Evolutionary conservation across 2,888 invertebrate species (phyloP).

Genomic region (Melanophora roralis): DNA sequence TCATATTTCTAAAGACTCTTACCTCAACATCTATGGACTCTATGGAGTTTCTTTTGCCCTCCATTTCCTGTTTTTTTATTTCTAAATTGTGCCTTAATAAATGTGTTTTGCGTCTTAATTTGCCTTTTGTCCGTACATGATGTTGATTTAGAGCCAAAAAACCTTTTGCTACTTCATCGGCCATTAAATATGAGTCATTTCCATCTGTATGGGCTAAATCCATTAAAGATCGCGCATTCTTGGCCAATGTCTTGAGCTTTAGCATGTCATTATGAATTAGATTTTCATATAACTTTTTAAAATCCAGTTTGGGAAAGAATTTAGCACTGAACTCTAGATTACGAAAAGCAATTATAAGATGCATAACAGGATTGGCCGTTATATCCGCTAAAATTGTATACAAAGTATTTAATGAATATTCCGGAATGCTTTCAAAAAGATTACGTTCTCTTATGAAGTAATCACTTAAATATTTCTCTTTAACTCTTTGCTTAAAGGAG

Average conservation of each 20-base stretch:
- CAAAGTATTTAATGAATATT: conserved; percentile 81
- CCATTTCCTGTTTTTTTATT: conserved; percentile 66
- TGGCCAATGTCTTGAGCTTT: conserved; percentile 70
- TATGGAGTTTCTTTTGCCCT: conserved; percentile 70
- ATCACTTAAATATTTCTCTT: conserved; percentile 81
- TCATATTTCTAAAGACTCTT: conserved; percentile 64
- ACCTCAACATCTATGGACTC: conserved; percentile 81
- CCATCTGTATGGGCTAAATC: conserved; percentile 66
- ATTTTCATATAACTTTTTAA: conserved; percentile 78
- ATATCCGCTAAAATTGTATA: conserved; percentile 84
- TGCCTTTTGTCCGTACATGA: conserved; percentile 78
- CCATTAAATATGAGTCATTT: conserved; percentile 39
- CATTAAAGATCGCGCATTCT: conserved; percentile 65
- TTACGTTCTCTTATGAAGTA: conserved; percentile 87
- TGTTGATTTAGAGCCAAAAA: conserved; percentile 79
- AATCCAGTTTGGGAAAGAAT: conserved; percentile 83
- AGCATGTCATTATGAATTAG: conserved; percentile 80
- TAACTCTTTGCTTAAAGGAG: conserved; percentile 81
- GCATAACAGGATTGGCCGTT: conserved; percentile 84
- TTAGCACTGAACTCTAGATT: conserved; percentile 81
- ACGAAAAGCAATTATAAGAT: conserved; percentile 83
- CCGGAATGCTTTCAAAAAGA: conserved; percentile 84
- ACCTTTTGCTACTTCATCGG: conserved; percentile 75
- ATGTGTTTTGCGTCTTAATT: conserved; percentile 78
- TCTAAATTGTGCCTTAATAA: conserved; percentile 68